Percentiles rank a stretch among this genome's conserved stretches.
Evolutionary conservation across 2,888 invertebrate genomes (phyloP).

Genomic region (Lamproptera curius): DNA sequence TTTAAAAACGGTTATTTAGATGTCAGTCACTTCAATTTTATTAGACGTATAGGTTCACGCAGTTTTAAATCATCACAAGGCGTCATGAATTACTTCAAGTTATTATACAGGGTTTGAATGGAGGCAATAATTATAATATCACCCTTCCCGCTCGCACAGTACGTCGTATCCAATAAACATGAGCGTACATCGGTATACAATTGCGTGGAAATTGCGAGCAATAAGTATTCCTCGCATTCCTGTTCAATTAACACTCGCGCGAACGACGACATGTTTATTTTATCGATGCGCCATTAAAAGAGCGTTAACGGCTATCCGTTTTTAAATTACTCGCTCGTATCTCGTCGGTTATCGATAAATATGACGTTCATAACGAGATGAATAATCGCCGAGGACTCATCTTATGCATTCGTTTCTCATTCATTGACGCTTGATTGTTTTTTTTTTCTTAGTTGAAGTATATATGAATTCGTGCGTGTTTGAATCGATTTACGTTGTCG

Average conservation of each 20-base stretch:
- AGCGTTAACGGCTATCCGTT: background rate
- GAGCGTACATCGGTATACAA: slow-evolving; percentile 8
- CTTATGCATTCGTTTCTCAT: no score
- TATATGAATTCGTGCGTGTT: no score
- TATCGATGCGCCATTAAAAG: background rate
- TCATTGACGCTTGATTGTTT: no score
- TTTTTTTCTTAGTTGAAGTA: no score
- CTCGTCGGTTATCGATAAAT: background rate
- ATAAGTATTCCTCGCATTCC: background rate
- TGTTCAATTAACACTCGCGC: background rate
- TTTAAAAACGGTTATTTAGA: background rate
- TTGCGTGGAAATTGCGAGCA: slow-evolving; percentile 3
- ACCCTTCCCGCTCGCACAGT: background rate
- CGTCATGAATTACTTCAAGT: no score
- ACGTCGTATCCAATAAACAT: slow-evolving; percentile 6
- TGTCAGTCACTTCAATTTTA: background rate
- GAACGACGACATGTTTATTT: background rate
- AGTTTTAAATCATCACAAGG: background rate
- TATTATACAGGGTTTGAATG: background rate
- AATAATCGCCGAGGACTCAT: no score
- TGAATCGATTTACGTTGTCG: no score
- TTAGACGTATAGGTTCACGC: background rate
- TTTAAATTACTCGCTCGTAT: background rate
- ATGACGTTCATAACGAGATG: no score
- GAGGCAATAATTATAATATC: background rate